Evolutionary conservation across 2,113 vertebrate species (phyloP).

Genomic region (Paramormyrops kingsleyae): DNA sequence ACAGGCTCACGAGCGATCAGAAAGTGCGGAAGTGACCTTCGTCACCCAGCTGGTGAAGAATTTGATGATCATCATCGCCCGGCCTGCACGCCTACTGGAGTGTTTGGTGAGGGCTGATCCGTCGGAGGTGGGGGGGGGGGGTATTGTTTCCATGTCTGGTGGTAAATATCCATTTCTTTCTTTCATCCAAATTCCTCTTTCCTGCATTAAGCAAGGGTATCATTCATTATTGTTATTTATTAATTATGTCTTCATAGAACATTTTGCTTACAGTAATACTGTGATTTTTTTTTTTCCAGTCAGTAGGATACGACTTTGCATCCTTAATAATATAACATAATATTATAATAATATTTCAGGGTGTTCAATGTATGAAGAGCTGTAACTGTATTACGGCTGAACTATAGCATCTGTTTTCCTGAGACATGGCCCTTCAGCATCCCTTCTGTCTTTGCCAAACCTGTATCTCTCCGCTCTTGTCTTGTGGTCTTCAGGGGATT

Average conservation of each 20-base stretch:
- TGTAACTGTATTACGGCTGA: background rate
- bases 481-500: background rate
- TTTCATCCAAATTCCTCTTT: background rate
- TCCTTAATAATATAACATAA: background rate
- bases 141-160: background rate
- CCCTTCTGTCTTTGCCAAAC: background rate
- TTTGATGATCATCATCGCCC: slow-evolving; percentile 92
- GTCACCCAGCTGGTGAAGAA: slow-evolving; percentile 88
- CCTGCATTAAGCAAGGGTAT: background rate
- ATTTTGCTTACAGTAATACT: background rate
- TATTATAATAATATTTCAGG: background rate
- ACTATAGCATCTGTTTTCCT: background rate
- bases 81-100: slow-evolving; percentile 88
- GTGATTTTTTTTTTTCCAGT: background rate
- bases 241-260: background rate
- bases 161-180: background rate
- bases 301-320: background rate
- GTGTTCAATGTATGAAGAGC: background rate
- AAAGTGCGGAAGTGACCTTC: slow-evolving; percentile 88
- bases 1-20: slow-evolving; percentile 89
- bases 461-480: background rate
- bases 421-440: background rate
- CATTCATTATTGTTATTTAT: background rate
- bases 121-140: background rate
- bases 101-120: slow-evolving; percentile 76